A percentile compares a stretch with the other conserved stretches of the same genome.
phyloP scores from a whole-genome alignment of 2,797 vertebrate genomes.

The Cyprinodon diabolis region DNA sequence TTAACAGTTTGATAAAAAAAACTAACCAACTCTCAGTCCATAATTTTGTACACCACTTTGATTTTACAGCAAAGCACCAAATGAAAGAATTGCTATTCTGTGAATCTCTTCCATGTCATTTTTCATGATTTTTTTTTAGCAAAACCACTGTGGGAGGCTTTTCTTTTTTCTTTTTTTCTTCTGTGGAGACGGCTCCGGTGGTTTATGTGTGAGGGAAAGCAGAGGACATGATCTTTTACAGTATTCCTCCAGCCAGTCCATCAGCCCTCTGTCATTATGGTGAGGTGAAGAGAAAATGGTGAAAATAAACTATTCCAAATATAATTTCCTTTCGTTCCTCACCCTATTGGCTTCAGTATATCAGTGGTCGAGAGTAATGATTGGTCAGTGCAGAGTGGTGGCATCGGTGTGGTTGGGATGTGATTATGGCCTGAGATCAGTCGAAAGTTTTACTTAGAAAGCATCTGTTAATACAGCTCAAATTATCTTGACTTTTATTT shows the following conservation, averaged over 20 bases:
- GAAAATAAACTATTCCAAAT: conserved; percentile 54
- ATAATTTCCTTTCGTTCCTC: conserved; percentile 62
- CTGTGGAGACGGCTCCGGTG: conserved; percentile 40
- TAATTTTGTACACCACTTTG: conserved; percentile 38
- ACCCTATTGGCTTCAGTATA: conserved; percentile 51
- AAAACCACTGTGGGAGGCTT: conserved; percentile 51
- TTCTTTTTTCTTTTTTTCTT: background rate
- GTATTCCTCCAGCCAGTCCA: conserved; percentile 54
- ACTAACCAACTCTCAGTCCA: conserved; percentile 22
- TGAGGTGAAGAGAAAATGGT: conserved; percentile 42
- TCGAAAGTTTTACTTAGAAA: conserved; percentile 68
- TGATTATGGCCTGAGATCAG: conserved; percentile 59
- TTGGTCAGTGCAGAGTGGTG: conserved; percentile 60
- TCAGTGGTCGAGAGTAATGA: conserved; percentile 40
- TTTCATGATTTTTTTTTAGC: conserved; percentile 62
- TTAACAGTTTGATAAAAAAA: conserved; percentile 42
- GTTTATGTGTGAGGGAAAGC: conserved; percentile 58
- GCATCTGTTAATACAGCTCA: conserved; percentile 63
- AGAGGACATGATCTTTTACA: conserved; percentile 48
- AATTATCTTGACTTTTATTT: conserved; percentile 50
- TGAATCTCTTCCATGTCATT: conserved; percentile 47
- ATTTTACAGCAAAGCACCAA: conserved; percentile 52
- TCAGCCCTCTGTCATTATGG: conserved; percentile 71
- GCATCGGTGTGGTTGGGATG: conserved; percentile 54
- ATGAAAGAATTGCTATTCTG: conserved; percentile 38